Evolutionary conservation across 2,888 invertebrate genomes (phyloP), one percentile per base, ranked within the genome.

Genomic region (Miltochrista miniata): DNA sequence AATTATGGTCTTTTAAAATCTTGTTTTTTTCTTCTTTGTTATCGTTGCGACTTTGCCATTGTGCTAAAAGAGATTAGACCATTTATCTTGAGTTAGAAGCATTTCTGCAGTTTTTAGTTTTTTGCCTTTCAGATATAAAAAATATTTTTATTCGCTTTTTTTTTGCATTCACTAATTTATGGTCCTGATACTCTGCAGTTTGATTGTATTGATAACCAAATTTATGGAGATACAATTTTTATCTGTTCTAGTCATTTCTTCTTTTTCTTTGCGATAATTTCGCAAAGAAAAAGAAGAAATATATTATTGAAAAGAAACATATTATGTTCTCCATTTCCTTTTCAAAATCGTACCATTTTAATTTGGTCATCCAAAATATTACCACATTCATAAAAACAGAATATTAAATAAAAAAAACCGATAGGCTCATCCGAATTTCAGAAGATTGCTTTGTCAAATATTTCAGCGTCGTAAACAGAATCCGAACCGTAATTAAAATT

Each of bases 1-100:
- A 87, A 78, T 83, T 87, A 86, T 85, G 69, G 80, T 79, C 84
- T 79, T 86, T 87, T 85, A 86, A 87, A 87, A 86, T 85, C 78
- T 82, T 83, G 85, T 85, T 85, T 85, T 80, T 64, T 66, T 77
- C 79, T 66, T 77, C 79, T 84, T 81, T 85, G 81, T 86, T 85
- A 84, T 81, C 84, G 76, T 75, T 77, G 79, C 68, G 82, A 83
- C 80, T 83, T 85, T 79, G 78, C 79, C 70, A 61, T 77, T 69
- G 72, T 81, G 85, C 85, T 87, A 86, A 85, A 85, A 74, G 70
- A 81, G 85, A 87, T 87, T 87, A 83, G 79, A 61, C 78, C 79
- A 85, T 87, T 81, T 83, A 83, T 87, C 85, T 85, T 78, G 57
- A 56, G 68, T 70, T 69, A 70, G 72, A 61, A 57, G 75, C 76